A percentile compares a stretch with the other conserved stretches of the same genome.
Evolutionary conservation across 2,113 vertebrate species (phyloP).

Genomic region (Epinephelus moara): DNA sequence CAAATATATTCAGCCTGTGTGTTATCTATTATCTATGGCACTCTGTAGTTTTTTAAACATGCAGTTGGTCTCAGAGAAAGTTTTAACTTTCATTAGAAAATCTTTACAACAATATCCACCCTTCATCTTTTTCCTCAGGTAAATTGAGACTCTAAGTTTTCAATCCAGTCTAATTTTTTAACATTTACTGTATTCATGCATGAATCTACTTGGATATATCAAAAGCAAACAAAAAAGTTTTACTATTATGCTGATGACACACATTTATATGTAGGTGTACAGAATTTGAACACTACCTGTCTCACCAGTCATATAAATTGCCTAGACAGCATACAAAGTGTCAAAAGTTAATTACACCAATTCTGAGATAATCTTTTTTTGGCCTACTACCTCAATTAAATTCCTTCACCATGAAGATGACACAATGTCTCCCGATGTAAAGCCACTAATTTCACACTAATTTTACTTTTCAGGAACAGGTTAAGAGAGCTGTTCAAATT

Average conservation of each 20-base stretch:
- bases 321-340: background rate
- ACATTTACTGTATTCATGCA: background rate
- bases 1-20: conserved; percentile 3
- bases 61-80: background rate
- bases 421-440: conserved; percentile 18
- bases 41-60: conserved; percentile 8
- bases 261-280: background rate
- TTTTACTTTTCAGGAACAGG: conserved; percentile 35
- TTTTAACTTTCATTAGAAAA: background rate
- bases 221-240: background rate
- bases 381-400: conserved; percentile 4
- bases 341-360: conserved; percentile 30
- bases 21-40: conserved; percentile 9
- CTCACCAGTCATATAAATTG: background rate
- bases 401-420: conserved; percentile 32
- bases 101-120: background rate
- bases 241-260: conserved; percentile 28
- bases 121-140: background rate
- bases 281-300: background rate
- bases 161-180: background rate
- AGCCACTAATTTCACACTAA: conserved; percentile 51
- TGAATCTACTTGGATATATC: background rate
- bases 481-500: conserved; percentile 41
- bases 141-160: background rate
- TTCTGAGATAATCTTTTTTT: conserved; percentile 16